Conservation (phyloP, 2,113 vertebrate species). For the Phaetusa simplex region DNA sequence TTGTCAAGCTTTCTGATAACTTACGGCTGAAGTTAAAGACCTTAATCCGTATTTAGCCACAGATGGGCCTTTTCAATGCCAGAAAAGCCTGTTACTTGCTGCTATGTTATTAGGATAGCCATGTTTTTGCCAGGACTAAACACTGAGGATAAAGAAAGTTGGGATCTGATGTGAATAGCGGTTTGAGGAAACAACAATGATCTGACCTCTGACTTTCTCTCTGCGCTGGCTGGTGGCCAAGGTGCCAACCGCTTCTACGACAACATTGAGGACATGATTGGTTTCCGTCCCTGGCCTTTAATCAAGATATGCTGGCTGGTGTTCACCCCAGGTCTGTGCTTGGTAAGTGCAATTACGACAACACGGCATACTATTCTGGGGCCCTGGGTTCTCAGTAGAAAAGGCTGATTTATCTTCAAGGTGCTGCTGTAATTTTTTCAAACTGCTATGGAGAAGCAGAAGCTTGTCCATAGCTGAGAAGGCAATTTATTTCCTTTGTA, state of each 20-base stretch:
- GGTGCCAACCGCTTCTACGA: conserved; percentile 90
- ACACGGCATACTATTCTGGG: neutral
- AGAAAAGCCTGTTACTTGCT: neutral
- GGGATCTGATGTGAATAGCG: neutral
- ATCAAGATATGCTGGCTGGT: conserved; percentile 91
- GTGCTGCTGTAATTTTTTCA: neutral
- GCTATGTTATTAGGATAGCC: neutral
- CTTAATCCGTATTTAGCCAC: neutral
- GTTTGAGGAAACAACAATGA: neutral
- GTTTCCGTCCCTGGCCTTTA: conserved; percentile 83
- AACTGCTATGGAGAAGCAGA: neutral
- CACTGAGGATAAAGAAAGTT: neutral
- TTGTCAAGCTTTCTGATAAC: neutral
- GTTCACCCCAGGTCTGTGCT: conserved; percentile 87
- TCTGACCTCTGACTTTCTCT: neutral
- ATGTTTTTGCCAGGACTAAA: neutral
- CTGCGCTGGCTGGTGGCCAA: conserved; percentile 20
- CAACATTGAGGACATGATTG: conserved; percentile 95
- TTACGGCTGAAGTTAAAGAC: neutral
- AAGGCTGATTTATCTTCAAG: neutral
- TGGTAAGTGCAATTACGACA: conserved; percentile 73
- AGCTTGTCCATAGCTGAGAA: neutral
- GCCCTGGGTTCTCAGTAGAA: neutral
- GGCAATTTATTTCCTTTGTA: neutral
- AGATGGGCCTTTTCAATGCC: neutral